Base-by-base conservation (phyloP, 2,888 invertebrate species). In the Patella depressa region DNA sequence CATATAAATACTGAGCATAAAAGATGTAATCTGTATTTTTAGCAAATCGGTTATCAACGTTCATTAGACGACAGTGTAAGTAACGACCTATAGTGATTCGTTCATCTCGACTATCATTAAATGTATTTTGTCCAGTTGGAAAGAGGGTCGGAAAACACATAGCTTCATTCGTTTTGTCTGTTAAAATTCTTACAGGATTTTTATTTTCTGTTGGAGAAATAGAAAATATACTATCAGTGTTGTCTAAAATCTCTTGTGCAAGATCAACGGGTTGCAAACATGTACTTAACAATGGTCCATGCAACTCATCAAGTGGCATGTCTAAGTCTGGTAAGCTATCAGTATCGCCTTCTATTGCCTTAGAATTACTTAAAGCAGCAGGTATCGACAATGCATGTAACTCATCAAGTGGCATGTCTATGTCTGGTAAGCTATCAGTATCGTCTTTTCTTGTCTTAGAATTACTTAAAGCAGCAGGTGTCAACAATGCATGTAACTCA, bases 161-260 rank as follows among this genome's bases (percentile, higher is more conserved):
- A 19, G 75, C 79, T 72, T 78, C 76, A 72, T 72, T 76, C 5
- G 72, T 76, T 19, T 69, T 34, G 71, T 73, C 74, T 69, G 73
- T 72, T 45, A 77, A 74, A 24, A 81, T 65, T 7, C 53, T 55
- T 2, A 77, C 19, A 24, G 80, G 80, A n/a, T 53, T 76, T 45
- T 77, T 72, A 5, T 75, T 78, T 75, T 80, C 80, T 14, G 71
- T 76, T 12, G 79, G 82, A 17, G 82, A 79, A 14, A 82, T 19
- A 75, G 54, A 73, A 65, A 75, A 76, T 12, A 78, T 76, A 11
- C 76, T 53, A 53, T 82, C 74, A 45, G 53, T 15, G 24, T 76
- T 57, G 54, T 79, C 78, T 9, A 77, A 14, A 45, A 78, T 53
- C 19, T 45, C 45, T 45, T 45, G 45, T 45, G 45, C 45, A 45